phyloP scores from a whole-genome alignment of 2,797 vertebrate genomes.

The Hypotaenidia okinawae region DNA sequence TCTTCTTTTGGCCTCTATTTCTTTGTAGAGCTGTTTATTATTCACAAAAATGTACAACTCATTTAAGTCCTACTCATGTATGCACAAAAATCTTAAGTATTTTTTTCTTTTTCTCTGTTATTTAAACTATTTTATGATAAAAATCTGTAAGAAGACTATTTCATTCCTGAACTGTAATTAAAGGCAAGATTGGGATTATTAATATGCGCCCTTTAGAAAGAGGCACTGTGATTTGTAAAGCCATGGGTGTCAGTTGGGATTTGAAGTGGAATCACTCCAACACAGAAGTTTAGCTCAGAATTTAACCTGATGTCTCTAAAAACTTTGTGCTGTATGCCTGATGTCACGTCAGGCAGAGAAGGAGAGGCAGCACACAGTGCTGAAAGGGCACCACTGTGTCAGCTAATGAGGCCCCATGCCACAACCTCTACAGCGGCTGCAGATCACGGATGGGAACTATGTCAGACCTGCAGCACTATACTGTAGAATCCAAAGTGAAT shows the following conservation, averaged over 20 bases:
- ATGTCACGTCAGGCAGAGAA: not conserved
- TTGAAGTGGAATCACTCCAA: not conserved
- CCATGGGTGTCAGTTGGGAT: too few species aligned
- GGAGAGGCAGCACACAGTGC: not conserved
- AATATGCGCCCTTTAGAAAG: not conserved
- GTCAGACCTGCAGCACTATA: not conserved
- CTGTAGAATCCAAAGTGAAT: not conserved
- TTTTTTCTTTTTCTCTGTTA: not conserved
- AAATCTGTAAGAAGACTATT: not conserved
- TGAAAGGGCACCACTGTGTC: not conserved
- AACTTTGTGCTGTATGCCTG: not conserved
- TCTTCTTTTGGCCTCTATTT: not conserved
- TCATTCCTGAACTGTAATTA: not conserved
- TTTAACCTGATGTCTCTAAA: not conserved
- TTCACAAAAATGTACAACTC: not conserved
- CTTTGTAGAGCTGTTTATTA: not conserved
- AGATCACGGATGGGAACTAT: not conserved
- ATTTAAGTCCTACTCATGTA: not conserved
- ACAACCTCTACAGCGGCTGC: not conserved
- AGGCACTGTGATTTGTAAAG: not conserved
- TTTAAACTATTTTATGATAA: not conserved
- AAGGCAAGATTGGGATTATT: not conserved
- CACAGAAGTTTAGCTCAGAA: not conserved
- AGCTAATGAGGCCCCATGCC: not conserved
- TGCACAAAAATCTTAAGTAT: not conserved